phyloP scores from a whole-genome alignment of 1,140 invertebrate genomes.

The Gyrodactylus salaris region DNA sequence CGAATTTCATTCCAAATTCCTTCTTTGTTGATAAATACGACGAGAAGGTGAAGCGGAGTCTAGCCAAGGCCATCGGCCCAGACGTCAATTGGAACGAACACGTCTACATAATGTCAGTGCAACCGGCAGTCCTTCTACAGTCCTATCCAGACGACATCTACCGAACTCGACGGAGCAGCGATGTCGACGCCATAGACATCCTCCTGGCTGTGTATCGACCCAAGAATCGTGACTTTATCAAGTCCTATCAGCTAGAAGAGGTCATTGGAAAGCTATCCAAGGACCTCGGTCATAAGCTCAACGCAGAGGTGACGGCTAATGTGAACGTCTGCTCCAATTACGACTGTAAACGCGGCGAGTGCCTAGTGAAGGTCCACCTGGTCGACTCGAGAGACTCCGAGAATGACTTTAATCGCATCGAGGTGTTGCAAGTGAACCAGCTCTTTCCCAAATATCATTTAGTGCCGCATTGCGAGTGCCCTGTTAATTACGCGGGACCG shows the following conservation, averaged over 20 bases:
- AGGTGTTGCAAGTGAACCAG: background rate
- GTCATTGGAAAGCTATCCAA: background rate
- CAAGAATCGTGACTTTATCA: background rate
- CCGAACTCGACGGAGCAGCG: background rate
- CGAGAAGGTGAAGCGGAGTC: background rate
- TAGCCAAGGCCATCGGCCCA: background rate
- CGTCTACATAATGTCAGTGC: background rate
- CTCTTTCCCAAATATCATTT: background rate
- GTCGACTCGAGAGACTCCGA: background rate
- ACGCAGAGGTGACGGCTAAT: background rate
- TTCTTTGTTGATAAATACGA: constrained; percentile 2
- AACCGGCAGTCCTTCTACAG: background rate
- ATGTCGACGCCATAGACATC: background rate
- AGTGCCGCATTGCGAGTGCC: background rate
- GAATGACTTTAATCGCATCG: background rate
- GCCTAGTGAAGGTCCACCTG: background rate
- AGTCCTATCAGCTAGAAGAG: background rate
- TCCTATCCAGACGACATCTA: background rate
- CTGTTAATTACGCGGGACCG: background rate
- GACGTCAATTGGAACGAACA: background rate
- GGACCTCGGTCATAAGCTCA: background rate
- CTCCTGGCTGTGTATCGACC: background rate
- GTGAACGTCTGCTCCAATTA: background rate
- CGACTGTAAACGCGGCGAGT: background rate
- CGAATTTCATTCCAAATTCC: background rate